Evolutionary conservation across 2,888 invertebrate species (phyloP).

Genomic region (Ochropacha duplaris): DNA sequence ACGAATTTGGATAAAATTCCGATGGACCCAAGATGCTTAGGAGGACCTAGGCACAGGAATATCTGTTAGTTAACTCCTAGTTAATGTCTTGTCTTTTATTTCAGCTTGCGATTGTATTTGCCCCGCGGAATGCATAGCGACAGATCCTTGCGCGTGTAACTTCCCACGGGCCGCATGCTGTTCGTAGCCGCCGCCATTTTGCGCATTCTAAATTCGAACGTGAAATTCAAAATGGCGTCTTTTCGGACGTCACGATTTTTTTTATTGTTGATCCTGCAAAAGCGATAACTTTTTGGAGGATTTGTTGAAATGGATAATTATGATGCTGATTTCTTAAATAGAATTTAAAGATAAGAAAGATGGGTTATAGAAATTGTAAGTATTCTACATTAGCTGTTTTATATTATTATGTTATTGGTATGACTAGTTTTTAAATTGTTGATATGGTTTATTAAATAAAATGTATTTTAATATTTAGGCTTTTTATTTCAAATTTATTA

Average conservation of each 20-base stretch:
- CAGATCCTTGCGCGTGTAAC: conserved; percentile 70
- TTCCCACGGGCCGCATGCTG: conserved; percentile 72
- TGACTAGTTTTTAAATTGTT: conserved; percentile 3
- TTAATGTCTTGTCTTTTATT: conserved; percentile 19
- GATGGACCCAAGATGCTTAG: too few relatives aligned
- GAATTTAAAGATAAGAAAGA: neutral
- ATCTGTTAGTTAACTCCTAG: too few relatives aligned
- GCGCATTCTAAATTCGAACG: conserved; percentile 52
- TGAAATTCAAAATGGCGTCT: conserved; percentile 26
- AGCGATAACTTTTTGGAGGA: too few relatives aligned
- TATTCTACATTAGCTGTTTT: neutral
- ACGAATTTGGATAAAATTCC: too few relatives aligned
- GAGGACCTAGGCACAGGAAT: too few relatives aligned
- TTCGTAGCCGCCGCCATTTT: conserved; percentile 44
- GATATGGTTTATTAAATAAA: conserved; percentile 4
- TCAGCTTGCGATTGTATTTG: conserved; percentile 70
- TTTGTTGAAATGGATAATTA: neutral
- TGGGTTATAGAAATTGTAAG: conserved; percentile 4
- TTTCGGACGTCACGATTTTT: neutral
- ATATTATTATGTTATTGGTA: conserved; percentile 2
- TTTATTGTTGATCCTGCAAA: too few relatives aligned
- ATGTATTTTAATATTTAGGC: neutral
- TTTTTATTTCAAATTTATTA: conserved; percentile 8
- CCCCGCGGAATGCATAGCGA: conserved; percentile 67
- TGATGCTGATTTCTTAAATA: conserved; percentile 9